phyloP scores from a whole-genome alignment of 2,888 invertebrate species.

The Pyralis farinalis region DNA sequence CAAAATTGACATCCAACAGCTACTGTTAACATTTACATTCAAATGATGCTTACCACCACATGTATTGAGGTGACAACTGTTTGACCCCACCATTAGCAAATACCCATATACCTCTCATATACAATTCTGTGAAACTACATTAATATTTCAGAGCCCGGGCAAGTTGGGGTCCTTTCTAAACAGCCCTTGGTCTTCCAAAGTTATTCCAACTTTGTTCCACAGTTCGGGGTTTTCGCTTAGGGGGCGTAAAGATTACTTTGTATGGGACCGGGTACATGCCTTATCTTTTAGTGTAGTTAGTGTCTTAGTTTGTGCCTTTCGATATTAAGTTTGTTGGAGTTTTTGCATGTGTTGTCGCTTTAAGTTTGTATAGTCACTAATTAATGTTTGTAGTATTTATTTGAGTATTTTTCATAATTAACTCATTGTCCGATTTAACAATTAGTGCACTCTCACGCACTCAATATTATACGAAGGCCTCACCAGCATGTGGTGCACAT shows the following conservation, averaged over 20 bases:
- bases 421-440: no score
- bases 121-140: constrained; percentile 77
- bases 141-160: constrained; percentile 72
- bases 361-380: no score
- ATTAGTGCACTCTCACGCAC: no score
- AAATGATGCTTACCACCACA: background rate
- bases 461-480: no score
- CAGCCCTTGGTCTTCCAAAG: constrained; percentile 80
- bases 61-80: background rate
- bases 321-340: constrained; percentile 28
- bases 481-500: no score
- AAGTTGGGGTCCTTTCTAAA: constrained; percentile 78
- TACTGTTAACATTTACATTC: background rate
- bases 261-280: constrained; percentile 45
- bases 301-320: constrained; percentile 46
- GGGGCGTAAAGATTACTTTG: constrained; percentile 72
- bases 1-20: no score
- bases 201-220: constrained; percentile 73
- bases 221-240: constrained; percentile 51
- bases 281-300: constrained; percentile 61
- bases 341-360: background rate
- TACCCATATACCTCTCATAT: constrained; percentile 65
- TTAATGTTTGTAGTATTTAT: no score
- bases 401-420: no score
- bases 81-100: constrained; percentile 42